A percentile compares a stretch with the other conserved stretches of the same genome.
These are phyloP conservation scores for Vulpes lagopus DNA, from an alignment of 2,113 vertebrate genomes.

Conservation along the genomic window DNA sequence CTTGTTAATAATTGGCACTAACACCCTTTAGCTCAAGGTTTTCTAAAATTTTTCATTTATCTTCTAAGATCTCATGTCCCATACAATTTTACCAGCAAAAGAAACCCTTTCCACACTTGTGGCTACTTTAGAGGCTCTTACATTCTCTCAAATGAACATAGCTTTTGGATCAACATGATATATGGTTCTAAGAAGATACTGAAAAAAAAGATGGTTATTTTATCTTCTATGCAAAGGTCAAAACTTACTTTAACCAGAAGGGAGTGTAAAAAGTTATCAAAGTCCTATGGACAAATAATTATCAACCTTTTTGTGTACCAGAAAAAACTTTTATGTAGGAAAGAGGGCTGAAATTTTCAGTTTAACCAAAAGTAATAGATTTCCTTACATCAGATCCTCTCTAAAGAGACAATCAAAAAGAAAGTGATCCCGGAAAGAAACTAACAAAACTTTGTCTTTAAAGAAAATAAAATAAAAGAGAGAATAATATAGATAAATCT, in stretches of 20 bases:
- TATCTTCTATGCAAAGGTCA: neutral
- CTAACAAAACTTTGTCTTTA: neutral
- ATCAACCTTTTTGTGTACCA: neutral
- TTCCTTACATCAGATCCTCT: neutral
- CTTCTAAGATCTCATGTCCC: neutral
- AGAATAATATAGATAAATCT: neutral
- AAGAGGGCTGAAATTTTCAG: neutral
- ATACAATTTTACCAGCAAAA: neutral
- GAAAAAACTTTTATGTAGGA: neutral
- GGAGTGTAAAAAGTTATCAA: neutral
- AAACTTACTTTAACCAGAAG: slow-evolving; percentile 5
- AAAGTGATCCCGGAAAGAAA: neutral
- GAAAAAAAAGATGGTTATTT: neutral
- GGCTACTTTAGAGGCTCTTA: neutral
- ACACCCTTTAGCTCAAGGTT: neutral
- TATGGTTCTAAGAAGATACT: neutral
- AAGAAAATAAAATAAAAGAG: neutral
- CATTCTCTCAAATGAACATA: neutral
- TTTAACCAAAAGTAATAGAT: neutral
- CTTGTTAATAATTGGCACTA: neutral
- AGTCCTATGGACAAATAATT: neutral
- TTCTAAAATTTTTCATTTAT: neutral
- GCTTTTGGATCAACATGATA: neutral
- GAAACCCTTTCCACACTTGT: neutral
- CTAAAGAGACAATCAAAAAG: neutral